Percentiles rank a stretch among this genome's conserved stretches.
phyloP scores from a whole-genome alignment of 2,113 vertebrate genomes.

The Geococcyx californianus region DNA sequence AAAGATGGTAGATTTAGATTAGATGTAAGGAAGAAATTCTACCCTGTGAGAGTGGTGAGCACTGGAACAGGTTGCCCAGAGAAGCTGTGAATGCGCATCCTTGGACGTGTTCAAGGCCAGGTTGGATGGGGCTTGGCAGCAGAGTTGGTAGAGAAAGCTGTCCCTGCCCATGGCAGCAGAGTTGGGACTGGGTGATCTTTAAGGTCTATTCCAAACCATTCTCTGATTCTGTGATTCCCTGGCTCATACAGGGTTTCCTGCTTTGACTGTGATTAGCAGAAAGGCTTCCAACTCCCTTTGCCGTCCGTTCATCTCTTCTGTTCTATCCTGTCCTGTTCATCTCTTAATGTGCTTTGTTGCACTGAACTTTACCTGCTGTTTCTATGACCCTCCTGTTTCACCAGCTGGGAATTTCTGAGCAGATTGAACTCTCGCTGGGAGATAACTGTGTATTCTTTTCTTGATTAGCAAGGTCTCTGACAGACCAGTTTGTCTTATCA shows the following conservation, averaged over 20 bases:
- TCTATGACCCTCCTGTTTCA: not conserved
- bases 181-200: no score
- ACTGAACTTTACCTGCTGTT: constrained; percentile 4
- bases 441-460: not conserved
- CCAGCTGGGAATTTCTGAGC: constrained; percentile 8
- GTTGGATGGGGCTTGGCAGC: no score
- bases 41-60: no score
- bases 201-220: no score
- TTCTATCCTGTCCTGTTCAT: not conserved
- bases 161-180: no score
- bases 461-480: not conserved
- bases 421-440: not conserved
- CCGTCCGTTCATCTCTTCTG: not conserved
- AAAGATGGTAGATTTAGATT: no score
- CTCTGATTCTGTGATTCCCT: not conserved
- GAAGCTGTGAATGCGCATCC: no score
- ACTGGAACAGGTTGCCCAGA: no score
- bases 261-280: not conserved
- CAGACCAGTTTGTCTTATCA: not conserved
- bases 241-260: not conserved
- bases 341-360: not conserved
- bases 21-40: no score
- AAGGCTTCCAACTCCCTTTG: not conserved
- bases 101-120: no score
- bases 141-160: no score